phyloP scores from a whole-genome alignment of 2,113 vertebrate species.

The Cynopterus brachyotis region DNA sequence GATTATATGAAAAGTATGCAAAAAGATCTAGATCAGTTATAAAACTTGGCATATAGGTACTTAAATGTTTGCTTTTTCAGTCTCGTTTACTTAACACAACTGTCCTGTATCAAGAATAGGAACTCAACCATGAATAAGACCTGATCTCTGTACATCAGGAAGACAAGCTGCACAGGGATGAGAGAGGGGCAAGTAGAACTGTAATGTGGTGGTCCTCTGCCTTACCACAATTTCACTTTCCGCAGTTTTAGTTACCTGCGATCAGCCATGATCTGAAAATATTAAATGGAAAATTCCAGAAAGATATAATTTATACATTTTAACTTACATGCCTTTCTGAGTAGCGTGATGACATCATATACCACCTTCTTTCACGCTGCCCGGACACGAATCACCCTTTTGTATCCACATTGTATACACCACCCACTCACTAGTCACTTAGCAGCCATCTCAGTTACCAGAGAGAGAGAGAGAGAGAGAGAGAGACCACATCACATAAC shows the following conservation, averaged over 20 bases:
- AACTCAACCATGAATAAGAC: background rate
- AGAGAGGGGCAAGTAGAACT: background rate
- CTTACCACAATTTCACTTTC: too few relatives aligned
- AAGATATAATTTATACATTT: background rate
- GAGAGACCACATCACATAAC: too few relatives aligned
- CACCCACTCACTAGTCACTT: background rate
- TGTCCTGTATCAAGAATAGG: background rate
- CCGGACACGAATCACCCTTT: background rate
- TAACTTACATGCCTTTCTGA: background rate
- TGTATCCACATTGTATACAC: too few relatives aligned
- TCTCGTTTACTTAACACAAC: background rate
- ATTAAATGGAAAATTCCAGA: background rate
- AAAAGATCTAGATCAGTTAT: background rate
- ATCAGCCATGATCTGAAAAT: background rate
- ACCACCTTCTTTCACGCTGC: rapidly evolving
- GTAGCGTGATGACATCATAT: too few relatives aligned
- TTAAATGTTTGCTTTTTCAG: background rate
- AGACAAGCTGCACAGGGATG: background rate
- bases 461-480: background rate
- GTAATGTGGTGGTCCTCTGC: rapidly evolving
- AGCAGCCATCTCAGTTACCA: background rate
- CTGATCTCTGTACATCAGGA: background rate
- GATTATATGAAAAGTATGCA: background rate
- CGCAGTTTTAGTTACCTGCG: background rate
- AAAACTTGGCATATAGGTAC: background rate